Conservation (phyloP, 1,140 invertebrate species). For the Bradysia coprophila region DNA sequence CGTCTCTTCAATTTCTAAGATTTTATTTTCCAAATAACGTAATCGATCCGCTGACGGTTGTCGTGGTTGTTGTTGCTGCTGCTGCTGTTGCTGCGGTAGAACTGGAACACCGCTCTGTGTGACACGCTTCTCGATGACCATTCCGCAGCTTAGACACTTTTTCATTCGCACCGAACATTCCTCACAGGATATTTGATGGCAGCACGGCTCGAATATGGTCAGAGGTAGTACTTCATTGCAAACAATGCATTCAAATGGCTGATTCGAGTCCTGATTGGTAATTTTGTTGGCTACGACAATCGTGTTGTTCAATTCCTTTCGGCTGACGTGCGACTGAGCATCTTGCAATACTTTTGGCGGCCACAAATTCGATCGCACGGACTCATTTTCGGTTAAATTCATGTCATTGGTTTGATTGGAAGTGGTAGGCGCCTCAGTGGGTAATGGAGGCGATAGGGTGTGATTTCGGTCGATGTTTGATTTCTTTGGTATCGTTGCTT, state of each 20-base stretch:
- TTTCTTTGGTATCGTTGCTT: slow-evolving; percentile 5
- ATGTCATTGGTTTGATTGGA: slow-evolving; percentile 14
- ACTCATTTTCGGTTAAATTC: slow-evolving; percentile 10
- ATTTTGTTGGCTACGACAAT: slow-evolving; percentile 9
- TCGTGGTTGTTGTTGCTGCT: slow-evolving; percentile 26
- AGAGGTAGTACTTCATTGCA: slow-evolving; percentile 53
- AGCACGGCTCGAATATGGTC: slow-evolving; percentile 42
- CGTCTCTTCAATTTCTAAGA: slow-evolving; percentile 75
- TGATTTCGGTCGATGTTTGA: not conserved
- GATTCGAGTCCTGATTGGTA: slow-evolving; percentile 3
- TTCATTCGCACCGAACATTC: slow-evolving; percentile 65
- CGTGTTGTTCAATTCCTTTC: not conserved
- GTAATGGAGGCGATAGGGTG: not conserved
- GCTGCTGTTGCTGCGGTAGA: slow-evolving; percentile 26
- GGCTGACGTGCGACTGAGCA: not conserved
- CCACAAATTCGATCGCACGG: slow-evolving; percentile 7
- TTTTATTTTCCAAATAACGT: slow-evolving; percentile 61
- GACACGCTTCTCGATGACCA: slow-evolving; percentile 32
- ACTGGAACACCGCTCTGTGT: slow-evolving; percentile 11
- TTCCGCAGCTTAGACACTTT: slow-evolving; percentile 54
- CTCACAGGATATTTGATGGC: slow-evolving; percentile 51
- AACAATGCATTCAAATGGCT: slow-evolving; percentile 41
- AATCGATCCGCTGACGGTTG: slow-evolving; percentile 39
- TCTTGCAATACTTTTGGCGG: not conserved
- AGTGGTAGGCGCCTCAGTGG: slow-evolving; percentile 5